Evolutionary conservation across 2,113 vertebrate genomes (phyloP).

Genomic region (Hemiscyllium ocellatum): DNA sequence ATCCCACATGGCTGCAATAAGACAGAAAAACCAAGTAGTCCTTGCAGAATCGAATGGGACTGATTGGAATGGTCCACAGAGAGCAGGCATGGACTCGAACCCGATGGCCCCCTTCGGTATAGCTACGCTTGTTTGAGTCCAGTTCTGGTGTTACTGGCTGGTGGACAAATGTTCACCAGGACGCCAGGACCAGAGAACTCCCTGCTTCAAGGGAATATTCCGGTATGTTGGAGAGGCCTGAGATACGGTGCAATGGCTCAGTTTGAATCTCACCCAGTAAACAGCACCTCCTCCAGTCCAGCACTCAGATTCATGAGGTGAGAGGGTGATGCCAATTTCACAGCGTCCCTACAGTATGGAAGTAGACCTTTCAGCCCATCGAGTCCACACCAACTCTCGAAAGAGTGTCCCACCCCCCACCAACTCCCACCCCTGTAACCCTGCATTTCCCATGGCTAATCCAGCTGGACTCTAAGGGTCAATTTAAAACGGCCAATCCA

Average conservation of each 20-base stretch:
- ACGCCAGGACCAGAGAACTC: neutral
- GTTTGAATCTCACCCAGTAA: too few species aligned
- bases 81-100: neutral
- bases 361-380: too few species aligned
- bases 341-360: too few species aligned
- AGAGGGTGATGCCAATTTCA: neutral
- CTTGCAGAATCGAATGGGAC: too few species aligned
- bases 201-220: neutral
- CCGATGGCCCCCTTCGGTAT: neutral
- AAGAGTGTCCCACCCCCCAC: too few species aligned
- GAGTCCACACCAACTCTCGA: too few species aligned
- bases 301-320: neutral
- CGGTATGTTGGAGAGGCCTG: neutral
- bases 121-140: neutral
- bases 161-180: neutral
- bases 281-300: too few species aligned
- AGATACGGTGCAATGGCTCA: too few species aligned
- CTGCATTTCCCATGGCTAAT: too few species aligned
- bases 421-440: too few species aligned
- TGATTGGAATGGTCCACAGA: neutral
- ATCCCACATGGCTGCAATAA: neutral
- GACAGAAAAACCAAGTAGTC: neutral
- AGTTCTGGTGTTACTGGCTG: neutral
- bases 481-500: too few species aligned
- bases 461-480: too few species aligned